These are phyloP conservation scores for Eretmochelys imbricata DNA, from an alignment of 2,113 vertebrate genomes.

Conservation along the genomic window DNA sequence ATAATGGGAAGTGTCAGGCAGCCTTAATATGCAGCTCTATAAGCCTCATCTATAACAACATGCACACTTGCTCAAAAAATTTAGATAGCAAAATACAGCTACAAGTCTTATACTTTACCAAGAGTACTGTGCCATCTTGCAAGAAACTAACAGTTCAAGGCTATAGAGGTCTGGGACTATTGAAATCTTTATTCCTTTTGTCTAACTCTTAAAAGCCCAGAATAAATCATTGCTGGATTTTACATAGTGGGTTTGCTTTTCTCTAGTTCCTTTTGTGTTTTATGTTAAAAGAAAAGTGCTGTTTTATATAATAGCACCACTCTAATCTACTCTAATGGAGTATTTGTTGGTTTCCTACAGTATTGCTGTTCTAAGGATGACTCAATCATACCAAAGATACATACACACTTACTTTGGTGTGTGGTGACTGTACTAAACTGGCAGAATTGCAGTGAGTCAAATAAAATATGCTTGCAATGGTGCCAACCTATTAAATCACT, in stretches of 20 bases:
- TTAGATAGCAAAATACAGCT: not conserved
- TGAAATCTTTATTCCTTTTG: not conserved
- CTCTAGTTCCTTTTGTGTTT: not conserved
- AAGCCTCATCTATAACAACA: not conserved
- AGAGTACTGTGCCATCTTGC: not conserved
- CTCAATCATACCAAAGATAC: not conserved
- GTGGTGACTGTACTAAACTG: not conserved
- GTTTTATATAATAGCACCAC: not conserved
- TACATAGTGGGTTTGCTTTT: not conserved
- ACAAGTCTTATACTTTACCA: not conserved
- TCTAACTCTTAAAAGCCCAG: not conserved
- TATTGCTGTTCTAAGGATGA: not conserved
- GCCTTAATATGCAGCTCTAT: not conserved
- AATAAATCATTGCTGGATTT: not conserved
- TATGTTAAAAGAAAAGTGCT: not conserved
- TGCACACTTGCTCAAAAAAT: not conserved
- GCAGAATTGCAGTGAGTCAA: not conserved
- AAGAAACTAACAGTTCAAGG: not conserved
- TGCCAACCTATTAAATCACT: slow-evolving; percentile 54
- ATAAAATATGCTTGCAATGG: not conserved
- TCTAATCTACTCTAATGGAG: no score
- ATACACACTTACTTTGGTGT: not conserved
- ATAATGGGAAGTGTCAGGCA: not conserved
- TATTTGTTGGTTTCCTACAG: not conserved
- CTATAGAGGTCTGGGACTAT: not conserved